Evolutionary conservation across 53 echinoderm and acorn worm genomes (phyloP).

Genomic region (Mesocentrotus franciscanus): DNA sequence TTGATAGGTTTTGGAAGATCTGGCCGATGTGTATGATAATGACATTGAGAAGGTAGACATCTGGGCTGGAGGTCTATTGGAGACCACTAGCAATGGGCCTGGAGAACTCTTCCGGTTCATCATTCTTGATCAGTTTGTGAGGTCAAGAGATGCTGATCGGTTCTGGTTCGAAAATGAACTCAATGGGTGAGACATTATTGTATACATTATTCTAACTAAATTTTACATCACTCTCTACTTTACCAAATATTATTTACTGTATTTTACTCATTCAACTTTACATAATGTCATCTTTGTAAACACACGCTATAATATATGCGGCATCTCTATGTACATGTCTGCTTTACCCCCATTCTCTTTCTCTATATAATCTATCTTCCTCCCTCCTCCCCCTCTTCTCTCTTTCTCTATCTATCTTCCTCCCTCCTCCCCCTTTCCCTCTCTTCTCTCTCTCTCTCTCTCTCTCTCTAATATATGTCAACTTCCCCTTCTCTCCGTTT

Average conservation of each 20-base stretch:
- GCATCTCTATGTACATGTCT: too few relatives aligned
- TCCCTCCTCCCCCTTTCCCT: neutral
- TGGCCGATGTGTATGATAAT: slow-evolving; percentile 14
- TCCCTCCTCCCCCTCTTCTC: neutral
- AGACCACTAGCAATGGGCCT: slow-evolving; percentile 90
- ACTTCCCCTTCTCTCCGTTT: neutral
- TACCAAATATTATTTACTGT: neutral
- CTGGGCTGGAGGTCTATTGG: slow-evolving; percentile 93
- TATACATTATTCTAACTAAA: too few relatives aligned
- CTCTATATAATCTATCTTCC: neutral
- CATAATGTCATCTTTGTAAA: neutral
- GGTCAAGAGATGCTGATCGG: slow-evolving; percentile 87
- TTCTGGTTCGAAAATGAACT: slow-evolving; percentile 92
- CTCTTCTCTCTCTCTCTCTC: neutral
- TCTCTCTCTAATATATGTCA: neutral
- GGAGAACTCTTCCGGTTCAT: slow-evolving; percentile 88
- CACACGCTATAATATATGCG: too few relatives aligned
- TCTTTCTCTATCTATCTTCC: neutral
- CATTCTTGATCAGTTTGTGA: slow-evolving; percentile 90
- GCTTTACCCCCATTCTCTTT: too few relatives aligned
- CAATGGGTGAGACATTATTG: slow-evolving; percentile 70
- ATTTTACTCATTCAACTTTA: neutral
- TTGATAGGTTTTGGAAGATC: slow-evolving; percentile 64
- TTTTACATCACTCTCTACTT: neutral
- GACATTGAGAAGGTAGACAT: slow-evolving; percentile 84